Percentiles rank a stretch among this genome's conserved stretches.
Evolutionary conservation across 2,888 invertebrate species (phyloP).

Genomic region (Halocaridina rubra): DNA sequence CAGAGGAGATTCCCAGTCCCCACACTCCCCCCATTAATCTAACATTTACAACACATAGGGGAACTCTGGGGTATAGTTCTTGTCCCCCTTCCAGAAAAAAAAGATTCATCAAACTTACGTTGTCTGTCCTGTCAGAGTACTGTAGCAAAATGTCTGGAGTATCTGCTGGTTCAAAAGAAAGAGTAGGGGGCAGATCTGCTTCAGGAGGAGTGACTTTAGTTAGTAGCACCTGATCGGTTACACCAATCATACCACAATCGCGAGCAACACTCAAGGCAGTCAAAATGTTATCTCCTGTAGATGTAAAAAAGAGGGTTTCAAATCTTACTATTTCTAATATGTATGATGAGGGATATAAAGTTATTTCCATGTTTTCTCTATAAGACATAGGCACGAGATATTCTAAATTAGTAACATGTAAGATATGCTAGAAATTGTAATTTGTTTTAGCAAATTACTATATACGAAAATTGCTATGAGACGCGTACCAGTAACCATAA

Average conservation of each 20-base stretch:
- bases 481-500: slow-evolving; percentile 99
- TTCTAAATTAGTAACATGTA: too few relatives aligned
- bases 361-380: too few relatives aligned
- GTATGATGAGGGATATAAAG: too few relatives aligned
- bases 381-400: too few relatives aligned
- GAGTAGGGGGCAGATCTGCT: slow-evolving; percentile 9
- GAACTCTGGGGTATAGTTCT: neutral
- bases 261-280: slow-evolving; percentile 93
- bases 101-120: neutral
- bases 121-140: neutral
- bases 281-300: slow-evolving; percentile 76
- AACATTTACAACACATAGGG: too few relatives aligned
- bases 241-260: slow-evolving; percentile 86
- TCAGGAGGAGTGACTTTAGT: slow-evolving; percentile 67
- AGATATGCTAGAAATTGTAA: too few relatives aligned
- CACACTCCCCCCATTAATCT: too few relatives aligned
- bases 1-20: too few relatives aligned
- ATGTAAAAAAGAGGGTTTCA: slow-evolving; percentile 12
- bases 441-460: too few relatives aligned
- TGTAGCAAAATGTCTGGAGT: slow-evolving; percentile 11
- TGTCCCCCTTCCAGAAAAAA: neutral
- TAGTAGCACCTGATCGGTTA: slow-evolving; percentile 73
- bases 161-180: slow-evolving; percentile 43
- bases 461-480: too few relatives aligned
- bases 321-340: too few relatives aligned